Evolutionary conservation across 2,113 vertebrate genomes (phyloP), one percentile per base, ranked within the genome.

Genomic region (Amblyopsis rosae): DNA sequence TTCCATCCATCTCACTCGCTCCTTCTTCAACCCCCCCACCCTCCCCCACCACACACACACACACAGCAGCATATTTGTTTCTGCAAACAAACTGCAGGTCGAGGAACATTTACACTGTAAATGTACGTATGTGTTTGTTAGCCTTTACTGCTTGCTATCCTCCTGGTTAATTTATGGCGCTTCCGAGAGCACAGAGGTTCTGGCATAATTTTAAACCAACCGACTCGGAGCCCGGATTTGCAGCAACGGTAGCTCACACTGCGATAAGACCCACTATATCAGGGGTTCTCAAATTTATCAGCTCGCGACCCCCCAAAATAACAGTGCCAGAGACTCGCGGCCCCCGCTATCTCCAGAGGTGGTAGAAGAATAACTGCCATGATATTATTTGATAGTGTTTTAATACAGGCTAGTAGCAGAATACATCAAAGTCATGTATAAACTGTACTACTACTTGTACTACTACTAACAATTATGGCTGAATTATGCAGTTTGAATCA

Each of bases 111-210:
- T 75, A 53, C 56, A 49, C 19, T 59, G 50, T 58, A 58, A 26
- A 70, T 13, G 6, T 54, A 3, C 16, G 13, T 26, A 53, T 53
- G 55, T 45, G 19, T 58, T 4, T 48, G 9, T 62, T 64, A 16
- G 16, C 26, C 26, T 32, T 10, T 13, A 41, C 35, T 41, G 35
- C 35, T 41, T 8, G 64, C 41, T 69, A 56, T 66, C 56, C 17
- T 51, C 19, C 65, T 8, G 9, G 76, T 86, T 84, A 66, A 78
- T 86, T 79, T 71, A 80, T 80, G 59, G 86, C 10, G 62, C 70
- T 78, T 72, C 61, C 70, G 53, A 76, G 53, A 70, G 70, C 4
- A 49, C 53, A 3, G 4, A 41, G 48, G 67, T 65, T 80, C 16
- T 75, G 83, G 51, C 63, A 70, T 84, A 0, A 51, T 75, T 79